A percentile compares a stretch with the other conserved stretches of the same genome.
Conservation (phyloP, 2,888 invertebrate genomes). For the Dynastes grantii region DNA sequence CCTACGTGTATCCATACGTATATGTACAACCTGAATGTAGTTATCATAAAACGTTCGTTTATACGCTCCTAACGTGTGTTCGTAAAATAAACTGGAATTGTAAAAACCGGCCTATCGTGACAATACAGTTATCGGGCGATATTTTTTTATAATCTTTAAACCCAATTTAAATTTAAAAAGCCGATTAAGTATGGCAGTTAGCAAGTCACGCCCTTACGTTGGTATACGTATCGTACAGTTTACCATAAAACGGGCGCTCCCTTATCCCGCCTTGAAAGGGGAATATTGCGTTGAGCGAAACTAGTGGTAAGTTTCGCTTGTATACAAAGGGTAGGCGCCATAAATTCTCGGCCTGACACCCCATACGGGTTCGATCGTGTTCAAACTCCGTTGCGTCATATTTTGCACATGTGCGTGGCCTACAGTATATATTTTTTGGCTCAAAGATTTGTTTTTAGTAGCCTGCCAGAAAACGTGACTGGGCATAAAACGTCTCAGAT, state of each 20-base stretch:
- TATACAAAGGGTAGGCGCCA: background rate
- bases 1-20: background rate
- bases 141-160: constrained; percentile 69
- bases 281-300: constrained; percentile 14
- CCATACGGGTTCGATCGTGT: too few relatives aligned
- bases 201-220: constrained; percentile 58
- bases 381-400: too few relatives aligned
- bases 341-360: too few relatives aligned
- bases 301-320: constrained; percentile 7
- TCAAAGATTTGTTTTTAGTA: too few relatives aligned
- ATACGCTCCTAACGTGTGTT: constrained; percentile 44
- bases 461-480: too few relatives aligned
- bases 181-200: constrained; percentile 62
- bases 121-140: constrained; percentile 65
- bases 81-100: constrained; percentile 57
- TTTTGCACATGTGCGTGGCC: too few relatives aligned
- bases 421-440: too few relatives aligned
- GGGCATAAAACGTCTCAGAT: too few relatives aligned
- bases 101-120: constrained; percentile 61
- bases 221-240: constrained; percentile 27
- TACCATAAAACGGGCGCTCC: constrained; percentile 37
- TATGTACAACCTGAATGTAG: background rate
- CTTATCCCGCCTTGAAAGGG: constrained; percentile 28
- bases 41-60: constrained; percentile 27
- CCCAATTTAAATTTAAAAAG: constrained; percentile 70